Evolutionary conservation across 2,888 invertebrate genomes (phyloP).

Genomic region (Octodonta nipae): DNA sequence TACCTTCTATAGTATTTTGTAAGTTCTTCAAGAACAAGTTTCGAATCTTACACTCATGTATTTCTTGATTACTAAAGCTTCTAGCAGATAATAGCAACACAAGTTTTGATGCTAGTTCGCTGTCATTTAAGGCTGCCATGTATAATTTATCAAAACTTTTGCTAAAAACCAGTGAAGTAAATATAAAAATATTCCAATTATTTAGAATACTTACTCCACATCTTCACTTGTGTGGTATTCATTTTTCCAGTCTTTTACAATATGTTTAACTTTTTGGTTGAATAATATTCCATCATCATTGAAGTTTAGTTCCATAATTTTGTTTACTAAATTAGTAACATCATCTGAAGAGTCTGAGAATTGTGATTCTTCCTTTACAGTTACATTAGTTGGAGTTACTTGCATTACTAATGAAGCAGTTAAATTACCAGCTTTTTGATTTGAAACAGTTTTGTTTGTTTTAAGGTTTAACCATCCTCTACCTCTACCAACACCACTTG

Average conservation of each 20-base stretch:
- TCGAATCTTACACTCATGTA: constrained; percentile 20
- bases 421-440: constrained; percentile 6
- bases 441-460: constrained; percentile 10
- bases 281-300: constrained; percentile 32
- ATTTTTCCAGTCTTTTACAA: constrained; percentile 23
- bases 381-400: constrained; percentile 3
- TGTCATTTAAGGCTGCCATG: constrained; percentile 25
- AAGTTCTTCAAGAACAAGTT: constrained; percentile 25
- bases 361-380: constrained; percentile 7
- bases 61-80: constrained; percentile 23
- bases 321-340: constrained; percentile 19
- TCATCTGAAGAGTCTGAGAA: constrained; percentile 13
- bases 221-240: not conserved
- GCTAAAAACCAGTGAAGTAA: constrained; percentile 16
- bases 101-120: constrained; percentile 26
- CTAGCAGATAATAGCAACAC: constrained; percentile 28
- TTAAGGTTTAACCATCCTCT: constrained; percentile 21
- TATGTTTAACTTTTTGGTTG: constrained; percentile 30
- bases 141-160: constrained; percentile 27
- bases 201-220: constrained; percentile 1
- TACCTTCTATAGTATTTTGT: constrained; percentile 29
- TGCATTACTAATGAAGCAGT: constrained; percentile 2
- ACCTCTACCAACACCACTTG: constrained; percentile 18
- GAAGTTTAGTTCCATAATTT: constrained; percentile 24
- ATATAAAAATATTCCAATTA: no score